These are phyloP conservation scores for Rotaria sp. DNA, from an alignment of 2,888 invertebrate genomes.

Conservation along the genomic window DNA sequence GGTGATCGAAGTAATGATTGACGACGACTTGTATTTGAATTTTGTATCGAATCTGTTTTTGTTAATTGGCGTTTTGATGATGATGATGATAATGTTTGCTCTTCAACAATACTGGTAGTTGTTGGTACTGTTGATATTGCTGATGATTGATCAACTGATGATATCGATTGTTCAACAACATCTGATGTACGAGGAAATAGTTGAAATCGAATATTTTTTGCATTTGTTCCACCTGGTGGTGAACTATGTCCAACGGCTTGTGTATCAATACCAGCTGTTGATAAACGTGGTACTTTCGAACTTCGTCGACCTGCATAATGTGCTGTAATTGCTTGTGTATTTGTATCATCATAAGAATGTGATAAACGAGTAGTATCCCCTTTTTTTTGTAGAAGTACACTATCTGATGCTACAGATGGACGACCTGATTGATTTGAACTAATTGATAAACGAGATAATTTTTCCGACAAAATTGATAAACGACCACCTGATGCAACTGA, in stretches of 20 bases:
- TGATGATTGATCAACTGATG: neutral
- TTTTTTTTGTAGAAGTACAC: constrained; percentile 3
- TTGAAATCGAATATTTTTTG: neutral
- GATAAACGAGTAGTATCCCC: neutral
- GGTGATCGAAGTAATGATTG: neutral
- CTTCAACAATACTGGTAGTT: neutral
- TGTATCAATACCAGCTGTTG: neutral
- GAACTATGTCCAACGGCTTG: neutral
- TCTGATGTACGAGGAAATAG: constrained; percentile 3
- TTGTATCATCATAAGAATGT: constrained; percentile 6
- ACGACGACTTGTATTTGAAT: neutral
- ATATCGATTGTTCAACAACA: constrained; percentile 17
- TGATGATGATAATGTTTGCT: neutral
- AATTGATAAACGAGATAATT: constrained; percentile 22
- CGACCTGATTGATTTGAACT: constrained; percentile 6
- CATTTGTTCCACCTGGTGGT: neutral
- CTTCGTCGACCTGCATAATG: neutral
- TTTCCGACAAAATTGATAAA: constrained; percentile 5
- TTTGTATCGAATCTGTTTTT: neutral
- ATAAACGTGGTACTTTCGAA: constrained; percentile 8
- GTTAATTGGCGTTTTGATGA: neutral
- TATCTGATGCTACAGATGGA: constrained; percentile 19
- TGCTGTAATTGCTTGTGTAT: constrained; percentile 3
- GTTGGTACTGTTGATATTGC: neutral
- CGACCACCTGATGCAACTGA: constrained; percentile 15